These are phyloP conservation scores for Phalacrocorax brasilianus DNA, from an alignment of 2,113 vertebrate genomes.

Conservation along the genomic window DNA sequence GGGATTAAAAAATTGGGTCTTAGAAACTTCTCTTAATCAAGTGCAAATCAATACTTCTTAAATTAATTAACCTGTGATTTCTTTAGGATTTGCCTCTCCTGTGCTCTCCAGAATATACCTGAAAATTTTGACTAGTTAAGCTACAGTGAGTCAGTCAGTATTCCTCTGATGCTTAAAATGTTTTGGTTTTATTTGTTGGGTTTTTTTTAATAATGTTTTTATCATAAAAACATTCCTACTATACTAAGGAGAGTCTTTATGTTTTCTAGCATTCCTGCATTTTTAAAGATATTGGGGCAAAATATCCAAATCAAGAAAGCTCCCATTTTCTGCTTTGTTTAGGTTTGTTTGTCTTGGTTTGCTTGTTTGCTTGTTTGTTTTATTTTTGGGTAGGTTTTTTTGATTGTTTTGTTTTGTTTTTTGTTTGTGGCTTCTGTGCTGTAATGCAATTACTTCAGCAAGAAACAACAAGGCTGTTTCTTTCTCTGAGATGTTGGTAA, in stretches of 20 bases:
- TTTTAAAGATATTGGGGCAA: background rate
- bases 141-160: background rate
- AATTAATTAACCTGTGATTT: background rate
- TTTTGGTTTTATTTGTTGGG: background rate
- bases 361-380: background rate
- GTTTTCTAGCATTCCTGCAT: background rate
- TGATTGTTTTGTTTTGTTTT: too few species aligned
- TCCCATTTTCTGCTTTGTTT: background rate
- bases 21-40: background rate
- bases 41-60: background rate
- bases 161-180: background rate
- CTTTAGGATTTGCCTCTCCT: background rate
- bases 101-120: background rate
- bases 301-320: background rate
- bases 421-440: background rate
- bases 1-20: background rate
- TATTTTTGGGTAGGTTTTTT: too few species aligned
- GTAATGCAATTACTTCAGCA: constrained; percentile 32
- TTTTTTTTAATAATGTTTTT: background rate
- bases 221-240: background rate
- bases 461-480: constrained; percentile 21
- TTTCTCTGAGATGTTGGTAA: constrained; percentile 39
- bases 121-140: background rate
- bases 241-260: background rate
- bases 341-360: background rate